Base-by-base conservation (phyloP, 2,113 vertebrate genomes). In the Aspiorhynchus laticeps region DNA sequence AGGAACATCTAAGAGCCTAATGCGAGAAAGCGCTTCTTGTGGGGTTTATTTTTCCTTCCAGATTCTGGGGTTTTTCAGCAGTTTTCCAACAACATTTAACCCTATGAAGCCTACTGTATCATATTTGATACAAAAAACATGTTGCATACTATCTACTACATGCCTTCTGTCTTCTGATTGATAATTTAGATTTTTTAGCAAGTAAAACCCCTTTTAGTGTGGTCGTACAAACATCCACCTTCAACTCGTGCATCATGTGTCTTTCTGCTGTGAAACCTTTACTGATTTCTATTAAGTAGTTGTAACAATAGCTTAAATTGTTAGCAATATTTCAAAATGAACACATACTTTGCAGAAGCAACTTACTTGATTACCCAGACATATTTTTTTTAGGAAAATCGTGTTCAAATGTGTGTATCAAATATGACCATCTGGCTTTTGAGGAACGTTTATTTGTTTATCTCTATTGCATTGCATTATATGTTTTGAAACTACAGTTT, bases 1-100 rank as follows among this genome's bases (percentile, higher is more conserved):
- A 69, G 19, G 63, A 69, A n/a, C 81, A 71, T 83, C 65, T 83
- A 46, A 46, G n/a, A 76, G 74, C 24, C 41, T 46, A 26, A 9
- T 14, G 74, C n/a, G 2, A 73, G 21, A 59, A 59, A 24, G 21
- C 7, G 56, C 24, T 41, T 38, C 69, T 73, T 41, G 69, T n/a
- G 36, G 36, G 19, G 21, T n/a, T 74, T 74, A 74, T n/a, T 41
- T 74, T 73, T 38, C 31, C 33, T 73, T 38, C 19, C 33, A 38
- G 33, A 38, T 76, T 77, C 26, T 28, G 43, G 41, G 4, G 1
- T 19, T 77, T 76, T 74, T 4, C 36, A 38, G 33, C 8, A 38
- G 36, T 36, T 73, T 73, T 73, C 33, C 19, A 73, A 38, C 69
- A 38, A 41, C 33, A 38, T 38, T 71, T 24, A 38, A 73, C 19